These are phyloP conservation scores for Eubucco bourcierii DNA, from an alignment of 2,113 vertebrate species.

Conservation along the genomic window DNA sequence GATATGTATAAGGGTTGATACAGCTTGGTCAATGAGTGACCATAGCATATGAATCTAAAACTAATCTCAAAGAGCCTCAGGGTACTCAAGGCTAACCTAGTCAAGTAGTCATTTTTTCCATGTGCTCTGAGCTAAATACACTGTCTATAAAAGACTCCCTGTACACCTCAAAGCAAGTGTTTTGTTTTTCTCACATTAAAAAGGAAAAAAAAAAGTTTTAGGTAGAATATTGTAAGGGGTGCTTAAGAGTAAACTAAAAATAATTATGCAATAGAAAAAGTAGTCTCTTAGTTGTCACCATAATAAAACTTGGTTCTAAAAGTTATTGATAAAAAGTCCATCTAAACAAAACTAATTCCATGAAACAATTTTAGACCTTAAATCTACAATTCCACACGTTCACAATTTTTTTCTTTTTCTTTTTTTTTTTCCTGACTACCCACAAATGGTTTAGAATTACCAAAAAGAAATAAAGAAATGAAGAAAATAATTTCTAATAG, in stretches of 20 bases:
- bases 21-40: slow-evolving; percentile 73
- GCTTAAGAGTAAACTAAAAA: not conserved
- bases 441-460: not conserved
- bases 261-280: not conserved
- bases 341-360: not conserved
- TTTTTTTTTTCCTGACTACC: not conserved
- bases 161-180: slow-evolving; percentile 9
- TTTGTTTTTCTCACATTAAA: slow-evolving; percentile 60
- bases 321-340: not conserved
- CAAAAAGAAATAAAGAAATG: not conserved
- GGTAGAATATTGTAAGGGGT: not conserved
- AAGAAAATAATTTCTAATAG: not conserved
- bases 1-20: slow-evolving; percentile 64
- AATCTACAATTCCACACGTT: not conserved
- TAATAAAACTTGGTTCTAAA: not conserved
- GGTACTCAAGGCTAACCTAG: slow-evolving; percentile 70
- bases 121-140: slow-evolving; percentile 63
- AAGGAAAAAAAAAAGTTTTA: slow-evolving; percentile 17
- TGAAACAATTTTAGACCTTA: not conserved
- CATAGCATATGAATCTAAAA: slow-evolving; percentile 80
- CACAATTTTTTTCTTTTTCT: not conserved
- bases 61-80: slow-evolving; percentile 78
- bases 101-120: slow-evolving; percentile 69
- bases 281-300: not conserved
- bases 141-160: slow-evolving; percentile 58